Conservation (phyloP, 2,797 vertebrate genomes). For the Enteromius thamalakanensis region DNA sequence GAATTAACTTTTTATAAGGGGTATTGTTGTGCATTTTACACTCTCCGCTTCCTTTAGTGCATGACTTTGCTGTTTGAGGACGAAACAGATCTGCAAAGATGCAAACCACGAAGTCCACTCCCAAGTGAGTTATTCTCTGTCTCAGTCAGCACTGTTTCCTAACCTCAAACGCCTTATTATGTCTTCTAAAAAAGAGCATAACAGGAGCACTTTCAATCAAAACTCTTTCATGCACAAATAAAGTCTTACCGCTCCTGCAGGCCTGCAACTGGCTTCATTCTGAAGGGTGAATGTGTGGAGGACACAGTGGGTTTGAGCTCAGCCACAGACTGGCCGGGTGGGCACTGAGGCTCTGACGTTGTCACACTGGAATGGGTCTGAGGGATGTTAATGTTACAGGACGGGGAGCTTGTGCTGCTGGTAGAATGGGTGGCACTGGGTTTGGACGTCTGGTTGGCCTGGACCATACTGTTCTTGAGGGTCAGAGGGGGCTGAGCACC, state of each 20-base stretch:
- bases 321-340: conserved; percentile 61
- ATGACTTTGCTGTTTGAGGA: neutral
- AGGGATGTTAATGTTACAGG: conserved; percentile 43
- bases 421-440: conserved; percentile 65
- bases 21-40: neutral
- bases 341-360: conserved; percentile 35
- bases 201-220: neutral
- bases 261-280: conserved; percentile 93
- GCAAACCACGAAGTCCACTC: neutral
- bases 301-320: conserved; percentile 82
- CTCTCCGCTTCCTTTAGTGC: neutral
- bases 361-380: conserved; percentile 67
- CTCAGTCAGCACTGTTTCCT: neutral
- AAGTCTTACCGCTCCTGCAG: conserved; percentile 90
- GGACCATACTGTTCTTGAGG: conserved; percentile 87
- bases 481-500: conserved; percentile 75
- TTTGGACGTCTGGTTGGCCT: conserved; percentile 80
- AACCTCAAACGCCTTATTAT: neutral
- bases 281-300: conserved; percentile 89
- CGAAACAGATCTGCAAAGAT: neutral
- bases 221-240: neutral
- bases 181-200: neutral
- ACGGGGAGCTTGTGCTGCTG: conserved; percentile 68
- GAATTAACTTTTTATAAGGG: neutral
- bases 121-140: neutral